Conservation (phyloP, 2,113 vertebrate genomes). For the Arothron firmamentum region DNA sequence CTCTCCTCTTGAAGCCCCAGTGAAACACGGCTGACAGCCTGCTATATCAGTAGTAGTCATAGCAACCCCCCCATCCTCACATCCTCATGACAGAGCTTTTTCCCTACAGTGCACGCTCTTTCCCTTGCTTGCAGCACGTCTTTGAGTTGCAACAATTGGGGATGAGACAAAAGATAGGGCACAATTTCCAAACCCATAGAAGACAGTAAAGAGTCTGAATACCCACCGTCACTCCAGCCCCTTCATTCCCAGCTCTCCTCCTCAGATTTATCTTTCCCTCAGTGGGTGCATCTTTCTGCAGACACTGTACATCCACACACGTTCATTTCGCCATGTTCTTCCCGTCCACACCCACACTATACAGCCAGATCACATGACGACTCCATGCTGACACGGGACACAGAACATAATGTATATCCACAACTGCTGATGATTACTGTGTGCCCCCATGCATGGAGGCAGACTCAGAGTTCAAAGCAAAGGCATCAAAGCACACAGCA, state of each 20-base stretch:
- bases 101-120: constrained; percentile 43
- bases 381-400: constrained; percentile 11
- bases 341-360: constrained; percentile 40
- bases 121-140: constrained; percentile 49
- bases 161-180: constrained; percentile 35
- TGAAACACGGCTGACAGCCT: constrained; percentile 74
- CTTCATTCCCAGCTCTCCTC: too few species aligned
- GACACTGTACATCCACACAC: too few species aligned
- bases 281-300: too few species aligned
- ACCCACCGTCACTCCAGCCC: too few species aligned
- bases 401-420: too few species aligned
- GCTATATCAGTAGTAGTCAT: constrained; percentile 79
- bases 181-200: constrained; percentile 38
- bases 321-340: constrained; percentile 60
- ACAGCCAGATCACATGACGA: constrained; percentile 46
- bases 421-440: too few species aligned
- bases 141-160: constrained; percentile 33
- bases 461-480: too few species aligned
- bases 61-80: constrained; percentile 77
- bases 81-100: constrained; percentile 47
- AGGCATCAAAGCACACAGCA: too few species aligned
- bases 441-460: too few species aligned
- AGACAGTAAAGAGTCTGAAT: too few species aligned
- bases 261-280: too few species aligned
- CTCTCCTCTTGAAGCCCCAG: constrained; percentile 53